Evolutionary conservation across 2,113 vertebrate genomes (phyloP).

Genomic region (Otocyon megalotis): DNA sequence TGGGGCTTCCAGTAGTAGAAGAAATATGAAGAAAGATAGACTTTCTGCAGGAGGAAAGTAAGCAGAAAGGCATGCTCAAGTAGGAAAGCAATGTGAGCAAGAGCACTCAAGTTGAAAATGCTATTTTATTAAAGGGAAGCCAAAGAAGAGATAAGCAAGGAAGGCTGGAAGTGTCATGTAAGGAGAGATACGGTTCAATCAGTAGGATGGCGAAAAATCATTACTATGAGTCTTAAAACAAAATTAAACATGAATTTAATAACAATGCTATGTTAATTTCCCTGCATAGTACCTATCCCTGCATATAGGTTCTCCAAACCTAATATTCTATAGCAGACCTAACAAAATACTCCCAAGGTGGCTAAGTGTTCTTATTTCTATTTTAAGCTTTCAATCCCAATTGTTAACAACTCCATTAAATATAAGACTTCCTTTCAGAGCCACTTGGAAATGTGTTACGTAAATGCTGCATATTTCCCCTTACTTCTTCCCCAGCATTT

Average conservation of each 20-base stretch:
- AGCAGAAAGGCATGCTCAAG: not conserved
- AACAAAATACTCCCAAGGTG: slow-evolving; percentile 66
- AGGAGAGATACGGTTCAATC: not conserved
- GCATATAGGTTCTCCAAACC: slow-evolving; percentile 12
- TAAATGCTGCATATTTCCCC: slow-evolving; percentile 75
- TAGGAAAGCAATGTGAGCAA: not conserved
- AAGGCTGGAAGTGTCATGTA: not conserved
- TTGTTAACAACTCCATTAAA: slow-evolving; percentile 79
- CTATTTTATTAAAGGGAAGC: slow-evolving; percentile 10
- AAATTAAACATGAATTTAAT: slow-evolving; percentile 44
- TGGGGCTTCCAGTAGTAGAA: not conserved
- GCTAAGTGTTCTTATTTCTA: slow-evolving; percentile 68
- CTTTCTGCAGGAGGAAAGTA: slow-evolving; percentile 11
- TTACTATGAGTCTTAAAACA: slow-evolving; percentile 28
- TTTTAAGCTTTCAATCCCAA: slow-evolving; percentile 74
- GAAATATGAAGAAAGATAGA: slow-evolving; percentile 27
- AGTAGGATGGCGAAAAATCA: slow-evolving; percentile 1
- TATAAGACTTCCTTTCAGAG: slow-evolving; percentile 77
- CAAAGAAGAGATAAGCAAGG: slow-evolving; percentile 31
- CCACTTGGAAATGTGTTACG: slow-evolving; percentile 72
- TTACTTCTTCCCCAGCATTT: slow-evolving; percentile 65
- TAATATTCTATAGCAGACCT: slow-evolving; percentile 63
- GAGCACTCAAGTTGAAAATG: not conserved
- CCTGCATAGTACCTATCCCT: slow-evolving; percentile 14
- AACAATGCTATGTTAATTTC: slow-evolving; percentile 14